phyloP scores from a whole-genome alignment of 2,797 vertebrate species.

The Passerculus sandwichensis region DNA sequence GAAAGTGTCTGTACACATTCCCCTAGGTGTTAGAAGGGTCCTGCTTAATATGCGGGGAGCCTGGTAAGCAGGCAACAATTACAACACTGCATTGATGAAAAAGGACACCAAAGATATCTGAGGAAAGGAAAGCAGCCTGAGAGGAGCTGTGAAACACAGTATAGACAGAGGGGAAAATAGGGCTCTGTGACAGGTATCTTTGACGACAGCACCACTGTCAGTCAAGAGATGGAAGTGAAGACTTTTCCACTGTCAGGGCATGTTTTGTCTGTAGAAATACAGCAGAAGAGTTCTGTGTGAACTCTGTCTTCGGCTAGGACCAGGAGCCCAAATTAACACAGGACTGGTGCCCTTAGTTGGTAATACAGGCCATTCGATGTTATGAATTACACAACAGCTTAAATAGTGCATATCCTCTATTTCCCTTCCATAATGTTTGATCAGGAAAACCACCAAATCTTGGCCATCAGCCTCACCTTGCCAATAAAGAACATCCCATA shows the following conservation, averaged over 20 bases:
- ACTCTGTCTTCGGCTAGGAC: not conserved
- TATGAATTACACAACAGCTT: not conserved
- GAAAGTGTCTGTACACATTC: not conserved
- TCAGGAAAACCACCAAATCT: not conserved
- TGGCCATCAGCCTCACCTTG: not conserved
- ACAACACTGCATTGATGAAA: not conserved
- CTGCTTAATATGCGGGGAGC: rapidly evolving
- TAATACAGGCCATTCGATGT: not conserved
- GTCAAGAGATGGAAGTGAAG: not conserved
- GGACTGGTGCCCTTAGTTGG: not conserved
- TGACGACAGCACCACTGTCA: not conserved
- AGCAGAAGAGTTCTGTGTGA: not conserved
- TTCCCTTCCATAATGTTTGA: not conserved
- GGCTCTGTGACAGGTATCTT: not conserved
- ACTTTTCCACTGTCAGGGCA: not conserved
- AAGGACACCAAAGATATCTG: not conserved
- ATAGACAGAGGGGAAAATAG: not conserved
- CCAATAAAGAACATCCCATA: not conserved
- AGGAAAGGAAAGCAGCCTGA: not conserved
- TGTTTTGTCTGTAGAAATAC: not conserved
- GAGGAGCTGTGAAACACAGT: not conserved
- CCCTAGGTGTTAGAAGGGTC: not conserved
- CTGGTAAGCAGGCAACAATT: not conserved
- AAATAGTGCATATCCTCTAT: not conserved
- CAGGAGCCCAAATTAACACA: not conserved